Evolutionary conservation across 1,140 invertebrate species (phyloP).

Genomic region (Mercenaria mercenaria): DNA sequence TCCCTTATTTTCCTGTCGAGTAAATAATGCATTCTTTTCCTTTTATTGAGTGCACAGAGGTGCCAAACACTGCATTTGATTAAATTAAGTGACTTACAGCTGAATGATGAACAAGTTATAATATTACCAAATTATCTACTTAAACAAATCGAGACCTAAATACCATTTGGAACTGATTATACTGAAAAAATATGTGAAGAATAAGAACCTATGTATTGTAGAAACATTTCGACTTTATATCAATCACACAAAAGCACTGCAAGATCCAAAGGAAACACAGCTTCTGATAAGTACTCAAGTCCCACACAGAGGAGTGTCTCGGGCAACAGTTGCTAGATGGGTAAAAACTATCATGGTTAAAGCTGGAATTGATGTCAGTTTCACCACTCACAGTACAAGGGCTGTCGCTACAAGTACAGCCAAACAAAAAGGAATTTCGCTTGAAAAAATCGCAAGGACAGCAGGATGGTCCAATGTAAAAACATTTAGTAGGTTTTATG

Average conservation of each 20-base stretch:
- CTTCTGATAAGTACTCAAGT: too few relatives aligned
- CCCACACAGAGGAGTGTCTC: too few relatives aligned
- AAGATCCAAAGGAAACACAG: too few relatives aligned
- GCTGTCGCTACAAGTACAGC: background rate
- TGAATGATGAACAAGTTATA: background rate
- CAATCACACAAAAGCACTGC: too few relatives aligned
- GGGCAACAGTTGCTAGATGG: too few relatives aligned
- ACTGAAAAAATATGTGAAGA: background rate
- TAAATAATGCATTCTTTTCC: background rate
- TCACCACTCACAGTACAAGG: background rate
- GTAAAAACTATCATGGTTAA: background rate
- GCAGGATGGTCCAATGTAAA: background rate
- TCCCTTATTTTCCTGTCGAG: background rate
- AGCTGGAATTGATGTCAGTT: background rate
- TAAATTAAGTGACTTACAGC: background rate
- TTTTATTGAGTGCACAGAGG: constrained; percentile 18
- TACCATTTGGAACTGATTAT: background rate
- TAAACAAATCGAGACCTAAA: background rate
- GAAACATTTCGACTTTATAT: background rate
- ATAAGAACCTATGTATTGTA: background rate
- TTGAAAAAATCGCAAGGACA: background rate
- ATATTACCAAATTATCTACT: background rate
- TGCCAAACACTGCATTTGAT: constrained; percentile 23
- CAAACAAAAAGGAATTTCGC: background rate
- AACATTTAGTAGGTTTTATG: background rate